Evolutionary conservation across 1,140 invertebrate genomes (phyloP), one percentile per base, ranked within the genome.

Genomic region (Thaumatotibia leucotreta): DNA sequence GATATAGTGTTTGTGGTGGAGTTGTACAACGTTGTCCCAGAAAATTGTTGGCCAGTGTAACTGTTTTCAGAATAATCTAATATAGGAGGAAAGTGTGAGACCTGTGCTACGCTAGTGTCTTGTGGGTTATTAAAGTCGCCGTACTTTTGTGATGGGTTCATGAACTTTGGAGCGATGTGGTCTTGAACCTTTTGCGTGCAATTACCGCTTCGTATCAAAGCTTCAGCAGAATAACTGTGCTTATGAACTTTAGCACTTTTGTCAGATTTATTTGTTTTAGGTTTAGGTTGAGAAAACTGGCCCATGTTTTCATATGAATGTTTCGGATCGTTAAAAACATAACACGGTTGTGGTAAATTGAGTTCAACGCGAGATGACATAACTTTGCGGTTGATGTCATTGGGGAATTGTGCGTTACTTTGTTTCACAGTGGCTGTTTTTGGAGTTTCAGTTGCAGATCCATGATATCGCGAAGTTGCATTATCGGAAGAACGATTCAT

Each of bases 401-500:
- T 83, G 17, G 74, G 50, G 63, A 72, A 72, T 64, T 86, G 77
- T 33, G 67, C 67, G 31, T 72, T 54, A 73, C 76, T 80, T 66
- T 87, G 83, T 75, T 89, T 91, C 22, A 64, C 49, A 20, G 68
- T 17, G 50, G 73, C 68, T 5, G 76, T 20, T 67, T 89, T 90
- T 14, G 73, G 63, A 52, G 72, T n/a, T 20, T 89, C 84, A n/a
- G 71, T 70, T 49, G 71, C 75, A 64, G 77, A 63, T 5, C 65
- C 73, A 71, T 88, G 83, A 64, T 79, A 79, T 4, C 88, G 81
- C 11, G 80, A 73, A 49, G 78, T 63, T 74, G 84, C 80, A 66
- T 79, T 83, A 62, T 91, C 88, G 4, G 75, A 79, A 4, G 86
- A 84, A n/a, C 88, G 76, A 68, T 91, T 91, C 88, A 91, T 91